Evolutionary conservation across 2,888 invertebrate genomes (phyloP).

Genomic region (Sphaerophoria taeniata): DNA sequence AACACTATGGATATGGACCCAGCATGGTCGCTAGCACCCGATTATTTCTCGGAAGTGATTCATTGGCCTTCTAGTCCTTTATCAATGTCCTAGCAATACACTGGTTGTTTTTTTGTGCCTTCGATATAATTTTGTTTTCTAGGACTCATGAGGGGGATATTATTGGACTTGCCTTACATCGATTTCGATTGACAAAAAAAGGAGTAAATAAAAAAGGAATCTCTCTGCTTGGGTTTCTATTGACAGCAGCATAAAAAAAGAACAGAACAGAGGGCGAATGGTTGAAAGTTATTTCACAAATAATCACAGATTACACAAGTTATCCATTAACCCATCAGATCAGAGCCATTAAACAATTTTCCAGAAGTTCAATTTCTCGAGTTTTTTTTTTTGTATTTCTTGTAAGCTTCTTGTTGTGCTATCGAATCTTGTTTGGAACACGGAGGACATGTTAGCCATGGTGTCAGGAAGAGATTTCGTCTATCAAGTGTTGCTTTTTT

Average conservation of each 20-base stretch:
- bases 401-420: conserved; percentile 7
- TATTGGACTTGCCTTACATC: conserved; percentile 47
- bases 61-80: conserved; percentile 64
- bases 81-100: conserved; percentile 62
- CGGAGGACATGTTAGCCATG: conserved; percentile 36
- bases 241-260: neutral
- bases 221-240: neutral
- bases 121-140: conserved; percentile 19
- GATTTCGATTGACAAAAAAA: conserved; percentile 60
- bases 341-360: conserved; percentile 76
- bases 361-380: conserved; percentile 61
- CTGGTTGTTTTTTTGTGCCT: conserved; percentile 33
- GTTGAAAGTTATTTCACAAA: conserved; percentile 70
- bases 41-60: conserved; percentile 49
- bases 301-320: conserved; percentile 76
- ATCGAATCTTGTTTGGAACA: neutral
- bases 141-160: conserved; percentile 1
- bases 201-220: conserved; percentile 37
- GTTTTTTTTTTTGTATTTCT: conserved; percentile 4
- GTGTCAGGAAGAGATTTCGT: conserved; percentile 56
- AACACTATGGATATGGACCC: neutral
- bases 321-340: conserved; percentile 76
- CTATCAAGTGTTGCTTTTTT: conserved; percentile 49
- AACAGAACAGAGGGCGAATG: conserved; percentile 16
- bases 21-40: neutral